These are phyloP conservation scores for Cataglyphis hispanica DNA, from an alignment of 1,140 invertebrate species.

Conservation along the genomic window DNA sequence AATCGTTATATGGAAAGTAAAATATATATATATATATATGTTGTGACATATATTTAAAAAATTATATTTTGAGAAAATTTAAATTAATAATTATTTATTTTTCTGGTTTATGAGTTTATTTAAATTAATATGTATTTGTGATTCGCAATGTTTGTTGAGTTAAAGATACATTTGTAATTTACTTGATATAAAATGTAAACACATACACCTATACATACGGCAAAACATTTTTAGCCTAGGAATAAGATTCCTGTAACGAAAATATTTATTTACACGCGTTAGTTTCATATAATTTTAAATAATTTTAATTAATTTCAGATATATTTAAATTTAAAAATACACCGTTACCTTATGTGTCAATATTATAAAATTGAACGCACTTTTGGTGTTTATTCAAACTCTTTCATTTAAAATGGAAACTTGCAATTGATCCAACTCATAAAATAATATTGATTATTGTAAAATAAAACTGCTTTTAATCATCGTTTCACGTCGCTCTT, in stretches of 20 bases:
- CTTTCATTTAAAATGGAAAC: conserved; percentile 18
- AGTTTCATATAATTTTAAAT: neutral
- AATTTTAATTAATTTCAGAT: neutral
- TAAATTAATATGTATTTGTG: neutral
- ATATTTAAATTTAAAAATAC: neutral
- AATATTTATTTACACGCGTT: neutral
- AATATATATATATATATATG: neutral
- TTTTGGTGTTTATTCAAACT: conserved; percentile 9
- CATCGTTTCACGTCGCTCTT: conserved; percentile 4
- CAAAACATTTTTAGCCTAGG: neutral
- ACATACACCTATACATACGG: neutral
- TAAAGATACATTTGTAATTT: neutral
- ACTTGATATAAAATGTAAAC: neutral
- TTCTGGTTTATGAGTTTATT: too few species aligned
- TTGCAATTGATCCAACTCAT: neutral
- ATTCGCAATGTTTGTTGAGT: neutral
- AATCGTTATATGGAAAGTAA: neutral
- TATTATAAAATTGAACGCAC: neutral
- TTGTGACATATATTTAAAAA: neutral
- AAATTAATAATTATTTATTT: too few species aligned
- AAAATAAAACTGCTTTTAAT: conserved; percentile 6
- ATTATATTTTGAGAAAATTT: neutral
- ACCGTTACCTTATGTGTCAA: neutral
- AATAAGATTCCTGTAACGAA: neutral
- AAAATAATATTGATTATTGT: conserved; percentile 40